These are phyloP conservation scores for Felis chaus DNA, from an alignment of 2,113 vertebrate genomes.

Conservation along the genomic window DNA sequence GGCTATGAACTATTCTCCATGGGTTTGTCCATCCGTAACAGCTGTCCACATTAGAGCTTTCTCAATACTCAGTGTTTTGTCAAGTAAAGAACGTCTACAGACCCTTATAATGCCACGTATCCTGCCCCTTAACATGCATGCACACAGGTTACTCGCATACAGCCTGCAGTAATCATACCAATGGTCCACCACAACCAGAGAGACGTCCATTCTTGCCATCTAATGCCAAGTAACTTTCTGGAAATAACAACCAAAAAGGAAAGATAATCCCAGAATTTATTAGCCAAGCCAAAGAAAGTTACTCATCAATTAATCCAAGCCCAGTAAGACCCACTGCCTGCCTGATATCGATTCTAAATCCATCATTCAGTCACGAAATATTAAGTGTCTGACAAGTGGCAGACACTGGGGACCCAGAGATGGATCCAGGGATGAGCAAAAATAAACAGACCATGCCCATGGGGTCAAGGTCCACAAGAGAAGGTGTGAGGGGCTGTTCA, in stretches of 20 bases:
- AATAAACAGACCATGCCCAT: neutral
- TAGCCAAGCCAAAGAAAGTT: neutral
- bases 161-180: neutral
- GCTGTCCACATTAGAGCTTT: neutral
- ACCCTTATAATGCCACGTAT: neutral
- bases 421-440: neutral
- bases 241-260: slow-evolving; percentile 23
- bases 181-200: neutral
- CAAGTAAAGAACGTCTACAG: slow-evolving; percentile 25
- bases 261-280: neutral
- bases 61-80: neutral
- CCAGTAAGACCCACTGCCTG: neutral
- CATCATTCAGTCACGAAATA: slow-evolving; percentile 1
- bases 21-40: neutral
- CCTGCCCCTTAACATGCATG: neutral
- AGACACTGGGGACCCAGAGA: neutral
- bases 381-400: neutral
- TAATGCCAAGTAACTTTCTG: slow-evolving; percentile 7
- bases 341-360: slow-evolving; percentile 1
- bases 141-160: neutral
- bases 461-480: neutral
- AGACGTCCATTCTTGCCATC: neutral
- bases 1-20: neutral
- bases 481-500: neutral
- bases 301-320: slow-evolving; percentile 21